These are phyloP conservation scores for Drosophila malerkotliana DNA, from an alignment of 1,140 invertebrate genomes.

Conservation along the genomic window DNA sequence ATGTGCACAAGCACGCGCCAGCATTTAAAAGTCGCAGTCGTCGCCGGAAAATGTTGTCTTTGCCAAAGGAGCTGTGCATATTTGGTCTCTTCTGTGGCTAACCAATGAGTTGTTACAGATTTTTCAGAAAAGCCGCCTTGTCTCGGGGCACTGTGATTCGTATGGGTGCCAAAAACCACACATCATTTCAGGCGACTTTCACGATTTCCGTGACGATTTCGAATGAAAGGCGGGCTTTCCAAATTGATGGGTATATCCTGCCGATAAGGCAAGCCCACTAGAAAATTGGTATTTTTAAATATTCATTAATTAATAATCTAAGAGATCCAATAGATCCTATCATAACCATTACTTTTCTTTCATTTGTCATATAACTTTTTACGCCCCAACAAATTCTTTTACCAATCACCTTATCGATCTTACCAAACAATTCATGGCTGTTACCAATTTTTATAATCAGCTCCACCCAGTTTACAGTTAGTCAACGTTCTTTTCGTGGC, in stretches of 20 bases:
- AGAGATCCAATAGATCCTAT: too few relatives aligned
- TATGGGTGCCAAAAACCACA: slow-evolving; percentile 32
- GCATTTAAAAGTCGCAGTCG: slow-evolving; percentile 32
- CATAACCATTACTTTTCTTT: too few relatives aligned
- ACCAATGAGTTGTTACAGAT: slow-evolving; percentile 64
- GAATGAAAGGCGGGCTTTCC: slow-evolving; percentile 18
- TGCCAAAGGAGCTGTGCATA: slow-evolving; percentile 18
- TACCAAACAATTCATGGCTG: slow-evolving; percentile 5
- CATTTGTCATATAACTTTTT: not conserved
- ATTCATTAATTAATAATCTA: not conserved
- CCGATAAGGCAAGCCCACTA: slow-evolving; percentile 20
- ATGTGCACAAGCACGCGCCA: slow-evolving; percentile 43
- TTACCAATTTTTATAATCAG: slow-evolving; percentile 16
- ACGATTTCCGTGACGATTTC: slow-evolving; percentile 58
- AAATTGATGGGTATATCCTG: slow-evolving; percentile 20
- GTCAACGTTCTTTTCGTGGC: slow-evolving; percentile 26
- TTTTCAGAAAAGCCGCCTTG: slow-evolving; percentile 10
- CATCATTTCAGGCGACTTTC: slow-evolving; percentile 53
- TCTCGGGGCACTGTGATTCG: slow-evolving; percentile 8
- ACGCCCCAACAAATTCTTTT: not conserved
- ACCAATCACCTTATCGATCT: slow-evolving; percentile 4
- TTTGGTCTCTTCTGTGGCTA: slow-evolving; percentile 44
- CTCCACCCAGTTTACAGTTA: slow-evolving; percentile 23
- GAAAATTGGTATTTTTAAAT: not conserved
- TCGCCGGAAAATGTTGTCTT: slow-evolving; percentile 20